A percentile compares a stretch with the other conserved stretches of the same genome.
Conservation (phyloP, 1,140 invertebrate species). For the Mactra quadrangularis region DNA sequence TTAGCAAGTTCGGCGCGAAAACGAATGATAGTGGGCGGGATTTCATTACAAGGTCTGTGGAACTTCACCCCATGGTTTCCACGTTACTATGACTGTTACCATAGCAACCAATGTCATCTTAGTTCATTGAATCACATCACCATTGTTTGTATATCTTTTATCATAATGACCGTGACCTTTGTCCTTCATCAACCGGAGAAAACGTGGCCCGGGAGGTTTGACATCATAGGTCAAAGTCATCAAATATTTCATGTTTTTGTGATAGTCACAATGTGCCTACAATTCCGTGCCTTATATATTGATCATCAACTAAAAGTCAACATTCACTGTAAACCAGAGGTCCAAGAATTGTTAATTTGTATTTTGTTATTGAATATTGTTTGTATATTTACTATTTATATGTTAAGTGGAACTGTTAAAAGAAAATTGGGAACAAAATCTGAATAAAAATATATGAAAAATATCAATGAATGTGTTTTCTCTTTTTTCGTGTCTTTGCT, state of each 20-base stretch:
- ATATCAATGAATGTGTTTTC: background rate
- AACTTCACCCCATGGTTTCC: constrained; percentile 57
- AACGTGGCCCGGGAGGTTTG: constrained; percentile 82
- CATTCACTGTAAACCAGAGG: constrained; percentile 46
- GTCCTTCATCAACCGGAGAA: constrained; percentile 81
- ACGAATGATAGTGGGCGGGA: constrained; percentile 57
- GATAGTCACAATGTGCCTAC: constrained; percentile 76
- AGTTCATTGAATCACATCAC: constrained; percentile 66
- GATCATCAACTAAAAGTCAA: constrained; percentile 45
- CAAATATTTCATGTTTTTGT: constrained; percentile 83
- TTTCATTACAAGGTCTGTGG: constrained; percentile 57
- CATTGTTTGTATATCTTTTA: constrained; percentile 58
- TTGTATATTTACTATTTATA: constrained; percentile 18
- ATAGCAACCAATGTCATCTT: constrained; percentile 44
- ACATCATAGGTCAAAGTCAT: constrained; percentile 83
- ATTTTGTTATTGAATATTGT: constrained; percentile 27
- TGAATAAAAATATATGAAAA: constrained; percentile 23
- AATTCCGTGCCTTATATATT: constrained; percentile 74
- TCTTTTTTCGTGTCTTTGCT: no score
- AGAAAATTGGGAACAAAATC: constrained; percentile 29
- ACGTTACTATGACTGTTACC: constrained; percentile 62
- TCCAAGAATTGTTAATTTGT: background rate
- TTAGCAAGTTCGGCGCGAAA: constrained; percentile 56
- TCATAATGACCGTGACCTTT: constrained; percentile 77
- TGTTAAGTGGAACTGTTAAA: constrained; percentile 11